These are phyloP conservation scores for Dendroctonus valens DNA, from an alignment of 1,140 invertebrate species.

Conservation along the genomic window DNA sequence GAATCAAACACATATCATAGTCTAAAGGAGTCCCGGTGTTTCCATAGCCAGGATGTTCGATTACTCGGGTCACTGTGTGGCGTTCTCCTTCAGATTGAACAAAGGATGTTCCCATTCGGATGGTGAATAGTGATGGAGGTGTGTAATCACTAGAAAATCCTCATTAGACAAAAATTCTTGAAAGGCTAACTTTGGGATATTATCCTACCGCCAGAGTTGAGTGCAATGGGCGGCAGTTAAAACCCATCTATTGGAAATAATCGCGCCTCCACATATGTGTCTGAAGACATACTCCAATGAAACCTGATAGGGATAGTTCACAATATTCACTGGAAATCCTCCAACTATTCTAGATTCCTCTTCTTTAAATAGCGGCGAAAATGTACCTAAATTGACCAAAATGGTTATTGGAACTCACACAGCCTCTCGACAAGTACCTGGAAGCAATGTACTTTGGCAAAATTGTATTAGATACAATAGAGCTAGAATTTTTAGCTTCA, in stretches of 20 bases:
- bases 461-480: no score
- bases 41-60: not conserved
- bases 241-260: slow-evolving; percentile 10
- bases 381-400: no score
- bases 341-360: slow-evolving; percentile 12
- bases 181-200: not conserved
- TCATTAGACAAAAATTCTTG: not conserved
- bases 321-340: slow-evolving; percentile 9
- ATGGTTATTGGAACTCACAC: no score
- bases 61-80: not conserved
- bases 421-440: no score
- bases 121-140: not conserved
- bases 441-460: no score
- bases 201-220: not conserved
- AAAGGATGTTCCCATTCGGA: not conserved
- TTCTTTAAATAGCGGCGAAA: no score
- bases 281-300: slow-evolving; percentile 14
- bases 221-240: slow-evolving; percentile 26
- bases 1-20: slow-evolving; percentile 5
- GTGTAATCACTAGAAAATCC: not conserved
- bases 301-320: slow-evolving; percentile 20
- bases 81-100: not conserved
- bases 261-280: slow-evolving; percentile 23
- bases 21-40: not conserved
- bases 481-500: no score